phyloP scores from a whole-genome alignment of 2,888 invertebrate genomes.

The Eupithecia inturbata region DNA sequence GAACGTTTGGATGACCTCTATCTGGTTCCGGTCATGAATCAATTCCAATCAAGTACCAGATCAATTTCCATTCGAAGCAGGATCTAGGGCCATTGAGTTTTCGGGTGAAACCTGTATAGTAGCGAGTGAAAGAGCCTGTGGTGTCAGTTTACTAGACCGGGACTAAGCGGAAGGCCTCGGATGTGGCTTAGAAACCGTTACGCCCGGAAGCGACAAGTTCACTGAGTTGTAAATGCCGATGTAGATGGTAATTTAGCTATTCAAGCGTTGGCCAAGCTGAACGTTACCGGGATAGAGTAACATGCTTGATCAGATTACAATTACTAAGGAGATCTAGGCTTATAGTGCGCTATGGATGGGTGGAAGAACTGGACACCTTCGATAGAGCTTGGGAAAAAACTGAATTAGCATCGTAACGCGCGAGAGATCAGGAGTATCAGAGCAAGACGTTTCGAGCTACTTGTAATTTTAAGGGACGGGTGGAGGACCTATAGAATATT shows the following conservation, averaged over 20 bases:
- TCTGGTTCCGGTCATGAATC: neutral
- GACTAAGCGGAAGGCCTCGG: slow-evolving; percentile 14
- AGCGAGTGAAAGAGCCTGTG: slow-evolving; percentile 3
- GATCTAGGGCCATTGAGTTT: neutral
- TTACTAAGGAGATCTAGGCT: neutral
- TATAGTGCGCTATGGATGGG: neutral
- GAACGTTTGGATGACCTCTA: neutral
- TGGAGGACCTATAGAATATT: neutral
- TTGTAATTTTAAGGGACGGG: neutral
- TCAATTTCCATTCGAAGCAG: neutral
- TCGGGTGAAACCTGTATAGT: slow-evolving; percentile 1
- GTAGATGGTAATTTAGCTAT: slow-evolving; percentile 16
- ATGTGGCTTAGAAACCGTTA: slow-evolving; percentile 18
- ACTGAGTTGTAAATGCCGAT: slow-evolving; percentile 14
- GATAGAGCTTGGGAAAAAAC: neutral
- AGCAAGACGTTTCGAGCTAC: neutral
- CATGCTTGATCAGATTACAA: slow-evolving; percentile 1
- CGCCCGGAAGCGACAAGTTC: slow-evolving; percentile 18
- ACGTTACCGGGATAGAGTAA: slow-evolving; percentile 13
- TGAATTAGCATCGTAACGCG: neutral
- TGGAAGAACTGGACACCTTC: neutral
- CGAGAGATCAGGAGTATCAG: neutral
- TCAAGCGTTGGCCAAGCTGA: slow-evolving; percentile 10
- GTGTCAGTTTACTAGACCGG: slow-evolving; percentile 12
- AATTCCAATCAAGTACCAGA: neutral